Conservation (phyloP, 2,888 invertebrate species). For the Crematogaster levior region DNA sequence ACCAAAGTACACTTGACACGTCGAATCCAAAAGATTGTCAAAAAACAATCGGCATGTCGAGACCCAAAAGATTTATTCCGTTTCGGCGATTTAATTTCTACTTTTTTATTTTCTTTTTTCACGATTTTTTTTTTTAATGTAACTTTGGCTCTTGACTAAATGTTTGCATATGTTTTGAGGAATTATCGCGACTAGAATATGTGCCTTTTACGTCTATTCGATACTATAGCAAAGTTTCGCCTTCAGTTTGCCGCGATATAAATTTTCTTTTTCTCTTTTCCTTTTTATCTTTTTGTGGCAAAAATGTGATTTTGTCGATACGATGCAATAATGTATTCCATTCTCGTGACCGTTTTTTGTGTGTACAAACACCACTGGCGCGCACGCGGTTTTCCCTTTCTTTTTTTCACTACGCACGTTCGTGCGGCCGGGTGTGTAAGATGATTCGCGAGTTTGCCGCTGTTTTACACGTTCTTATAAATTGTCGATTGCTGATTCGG, state of each 20-base stretch:
- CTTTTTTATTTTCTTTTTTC: slow-evolving; percentile 40
- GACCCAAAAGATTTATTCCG: slow-evolving; percentile 57
- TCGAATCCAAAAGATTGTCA: slow-evolving; percentile 49
- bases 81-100: background rate
- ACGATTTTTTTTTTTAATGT: too few relatives aligned
- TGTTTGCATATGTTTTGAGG: background rate
- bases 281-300: slow-evolving; percentile 58
- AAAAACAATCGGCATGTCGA: slow-evolving; percentile 54
- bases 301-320: slow-evolving; percentile 37
- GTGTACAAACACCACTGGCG: slow-evolving; percentile 50
- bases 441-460: background rate
- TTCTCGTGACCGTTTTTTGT: slow-evolving; percentile 56
- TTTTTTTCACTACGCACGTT: background rate
- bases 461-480: background rate
- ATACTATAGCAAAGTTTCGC: background rate
- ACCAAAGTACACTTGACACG: slow-evolving; percentile 59
- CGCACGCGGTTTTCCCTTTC: slow-evolving; percentile 14
- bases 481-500: slow-evolving; percentile 17
- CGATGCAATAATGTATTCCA: slow-evolving; percentile 28
- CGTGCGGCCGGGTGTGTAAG: background rate
- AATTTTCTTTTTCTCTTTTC: slow-evolving; percentile 9
- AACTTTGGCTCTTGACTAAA: background rate
- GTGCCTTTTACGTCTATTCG: background rate
- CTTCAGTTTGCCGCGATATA: slow-evolving; percentile 51
- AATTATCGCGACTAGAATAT: background rate